A percentile compares a stretch with the other conserved stretches of the same genome.
Conservation (phyloP, 53 echinoderm and acorn worm genomes). For the Glandiceps talaboti region DNA sequence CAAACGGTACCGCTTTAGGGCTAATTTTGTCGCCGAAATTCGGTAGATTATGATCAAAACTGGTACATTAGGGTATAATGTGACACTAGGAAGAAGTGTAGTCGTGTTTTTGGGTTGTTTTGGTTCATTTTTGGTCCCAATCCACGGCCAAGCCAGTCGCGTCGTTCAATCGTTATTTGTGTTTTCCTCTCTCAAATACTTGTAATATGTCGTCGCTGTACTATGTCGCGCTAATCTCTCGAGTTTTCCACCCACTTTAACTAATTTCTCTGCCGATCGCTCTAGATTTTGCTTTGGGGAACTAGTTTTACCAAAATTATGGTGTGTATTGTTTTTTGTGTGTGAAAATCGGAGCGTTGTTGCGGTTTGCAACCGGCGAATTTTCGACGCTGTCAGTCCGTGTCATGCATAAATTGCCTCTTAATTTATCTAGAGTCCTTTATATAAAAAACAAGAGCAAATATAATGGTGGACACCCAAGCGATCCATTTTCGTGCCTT, state of each 20-base stretch:
- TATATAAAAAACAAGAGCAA: constrained; percentile 98
- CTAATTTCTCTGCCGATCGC: neutral
- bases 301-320: neutral
- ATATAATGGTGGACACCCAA: constrained; percentile 71
- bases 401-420: constrained; percentile 97
- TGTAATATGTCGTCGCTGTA: neutral
- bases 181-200: neutral
- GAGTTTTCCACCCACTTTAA: neutral
- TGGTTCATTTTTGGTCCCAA: constrained; percentile 43
- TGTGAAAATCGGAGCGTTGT: neutral
- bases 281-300: too few species aligned
- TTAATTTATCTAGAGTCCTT: constrained; percentile 95
- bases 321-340: neutral
- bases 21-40: constrained; percentile 18
- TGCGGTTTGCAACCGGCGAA: neutral
- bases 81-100: constrained; percentile 20
- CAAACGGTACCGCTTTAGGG: constrained; percentile 18
- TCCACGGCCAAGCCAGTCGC: constrained; percentile 4
- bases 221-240: neutral
- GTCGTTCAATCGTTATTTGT: neutral
- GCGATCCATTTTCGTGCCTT: neutral
- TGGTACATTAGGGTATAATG: constrained; percentile 48
- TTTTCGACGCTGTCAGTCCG: constrained; percentile 45
- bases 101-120: constrained; percentile 32
- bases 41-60: constrained; percentile 6